Evolutionary conservation across 2,797 vertebrate genomes (phyloP).

Genomic region (Chelon auratus): DNA sequence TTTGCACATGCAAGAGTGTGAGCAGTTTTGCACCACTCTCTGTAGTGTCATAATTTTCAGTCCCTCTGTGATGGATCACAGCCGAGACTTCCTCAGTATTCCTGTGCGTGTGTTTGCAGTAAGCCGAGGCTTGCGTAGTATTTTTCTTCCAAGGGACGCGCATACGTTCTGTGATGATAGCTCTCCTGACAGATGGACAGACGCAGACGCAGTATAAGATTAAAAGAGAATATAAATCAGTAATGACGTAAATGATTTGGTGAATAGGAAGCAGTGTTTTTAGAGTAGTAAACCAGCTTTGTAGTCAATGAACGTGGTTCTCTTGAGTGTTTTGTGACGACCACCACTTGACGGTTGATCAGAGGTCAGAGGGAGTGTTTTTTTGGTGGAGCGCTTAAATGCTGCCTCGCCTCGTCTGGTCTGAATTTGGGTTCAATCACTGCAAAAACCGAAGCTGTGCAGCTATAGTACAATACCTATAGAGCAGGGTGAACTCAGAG

Average conservation of each 20-base stretch:
- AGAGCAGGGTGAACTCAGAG: constrained; percentile 1
- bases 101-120: constrained; percentile 35
- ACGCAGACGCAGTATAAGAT: not conserved
- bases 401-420: constrained; percentile 16
- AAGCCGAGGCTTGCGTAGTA: constrained; percentile 36
- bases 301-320: not conserved
- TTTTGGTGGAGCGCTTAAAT: not conserved
- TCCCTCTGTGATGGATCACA: constrained; percentile 74
- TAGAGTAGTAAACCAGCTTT: not conserved
- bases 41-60: constrained; percentile 68
- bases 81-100: constrained; percentile 78
- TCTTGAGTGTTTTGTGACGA: not conserved
- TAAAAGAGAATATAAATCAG: constrained; percentile 1
- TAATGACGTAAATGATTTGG: not conserved
- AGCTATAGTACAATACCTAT: constrained; percentile 1
- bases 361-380: not conserved
- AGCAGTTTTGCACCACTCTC: constrained; percentile 39
- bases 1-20: constrained; percentile 21
- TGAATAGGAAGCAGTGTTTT: not conserved
- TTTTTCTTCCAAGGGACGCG: constrained; percentile 44
- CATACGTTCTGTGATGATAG: constrained; percentile 22
- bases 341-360: not conserved
- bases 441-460: not conserved
- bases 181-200: constrained; percentile 28
- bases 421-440: constrained; percentile 26